Base-by-base conservation (phyloP, 1,140 invertebrate species). In the Drosophila ogumai region DNA sequence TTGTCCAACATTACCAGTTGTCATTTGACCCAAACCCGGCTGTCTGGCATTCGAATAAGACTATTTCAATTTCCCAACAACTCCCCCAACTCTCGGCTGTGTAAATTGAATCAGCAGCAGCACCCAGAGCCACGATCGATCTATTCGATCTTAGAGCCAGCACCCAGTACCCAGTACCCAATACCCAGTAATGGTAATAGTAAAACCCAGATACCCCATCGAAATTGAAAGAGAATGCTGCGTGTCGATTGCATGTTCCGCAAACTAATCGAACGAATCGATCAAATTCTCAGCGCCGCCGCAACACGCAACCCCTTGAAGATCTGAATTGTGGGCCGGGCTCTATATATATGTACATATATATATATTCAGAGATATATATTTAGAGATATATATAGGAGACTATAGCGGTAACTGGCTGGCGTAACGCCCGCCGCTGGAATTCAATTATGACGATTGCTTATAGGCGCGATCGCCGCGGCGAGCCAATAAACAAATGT, bases 181-280 rank as follows among this genome's bases (percentile, higher is more conserved):
- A 13, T n/a, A 52, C 25, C 31, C 52, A 41, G 25, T n/a, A 52
- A 55, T 19, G 28, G 67, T 25, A 49, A 34, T 56, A 22, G 52
- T n/a, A 38, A 19, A 38, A 8, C 50, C 50, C 13, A 55, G 52
- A 71, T 73, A 17, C 22, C 32, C 40, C 40, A 64, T 15, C n/a
- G 54, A 64, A 75, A 88, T 88, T 84, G 80, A 90, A 84, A 75
- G 81, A 81, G 85, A 90, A 81, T 84, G 86, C 81, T 90, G 85
- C 85, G 85, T 90, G 85, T 90, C 85, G 85, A 90, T 90, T 90
- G 85, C 85, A 90, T 88, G 85, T 85, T 77, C 85, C 85, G 85
- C 86, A 65, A 85, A 81, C 81, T 91, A 91, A 91, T 91, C 87
- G 88, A 91, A 91, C 82, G 84, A 91, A 91, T 91, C 88, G 87